Percentiles rank a stretch among this genome's conserved stretches.
These are phyloP conservation scores for Zootoca vivipara DNA, from an alignment of 2,113 vertebrate species.

Conservation along the genomic window DNA sequence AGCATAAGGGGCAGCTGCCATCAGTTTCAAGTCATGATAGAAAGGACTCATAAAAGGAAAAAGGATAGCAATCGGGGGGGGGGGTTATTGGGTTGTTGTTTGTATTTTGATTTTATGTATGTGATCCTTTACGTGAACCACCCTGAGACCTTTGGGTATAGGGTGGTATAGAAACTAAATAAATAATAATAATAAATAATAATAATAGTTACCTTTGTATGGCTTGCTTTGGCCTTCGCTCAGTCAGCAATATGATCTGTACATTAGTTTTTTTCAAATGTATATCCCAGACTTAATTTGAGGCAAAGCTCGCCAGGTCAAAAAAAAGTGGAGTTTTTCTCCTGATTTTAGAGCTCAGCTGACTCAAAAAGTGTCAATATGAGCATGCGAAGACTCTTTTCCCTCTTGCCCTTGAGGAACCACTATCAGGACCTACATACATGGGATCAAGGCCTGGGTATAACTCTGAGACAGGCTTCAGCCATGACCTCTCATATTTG, in stretches of 20 bases:
- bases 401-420: background rate
- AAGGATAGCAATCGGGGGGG: background rate
- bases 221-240: background rate
- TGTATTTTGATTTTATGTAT: too few relatives aligned
- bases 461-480: background rate
- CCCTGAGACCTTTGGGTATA: too few relatives aligned
- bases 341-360: background rate
- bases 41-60: background rate
- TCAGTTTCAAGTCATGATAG: background rate
- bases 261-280: background rate
- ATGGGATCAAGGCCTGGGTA: background rate
- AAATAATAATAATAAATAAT: background rate
- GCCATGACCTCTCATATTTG: background rate
- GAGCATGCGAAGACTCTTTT: background rate
- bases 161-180: too few relatives aligned
- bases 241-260: background rate
- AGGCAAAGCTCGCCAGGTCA: too few relatives aligned
- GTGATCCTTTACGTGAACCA: too few relatives aligned
- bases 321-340: background rate
- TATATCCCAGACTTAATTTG: background rate
- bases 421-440: background rate
- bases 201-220: background rate
- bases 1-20: constrained; percentile 6
- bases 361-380: background rate
- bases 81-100: too few relatives aligned